Conservation (phyloP, 2,888 invertebrate genomes). For the Piscicola geometra region DNA sequence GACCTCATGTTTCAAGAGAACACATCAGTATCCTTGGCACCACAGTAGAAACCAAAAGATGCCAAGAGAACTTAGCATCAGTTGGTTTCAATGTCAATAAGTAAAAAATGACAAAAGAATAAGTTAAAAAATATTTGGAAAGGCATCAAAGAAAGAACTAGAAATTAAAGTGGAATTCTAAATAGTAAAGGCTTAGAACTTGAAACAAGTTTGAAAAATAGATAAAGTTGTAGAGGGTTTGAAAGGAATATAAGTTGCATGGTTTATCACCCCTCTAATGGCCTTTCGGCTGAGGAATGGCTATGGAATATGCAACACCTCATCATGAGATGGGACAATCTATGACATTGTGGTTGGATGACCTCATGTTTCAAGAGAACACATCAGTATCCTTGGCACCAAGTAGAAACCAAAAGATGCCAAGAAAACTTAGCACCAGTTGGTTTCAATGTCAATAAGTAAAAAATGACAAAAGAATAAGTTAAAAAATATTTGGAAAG, state of each 20-base stretch:
- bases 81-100: not conserved
- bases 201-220: too few species aligned
- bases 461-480: constrained; percentile 45
- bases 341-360: constrained; percentile 49
- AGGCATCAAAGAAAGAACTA: constrained; percentile 40
- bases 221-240: too few species aligned
- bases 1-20: constrained; percentile 37
- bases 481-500: constrained; percentile 47
- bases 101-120: not conserved
- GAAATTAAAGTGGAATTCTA: too few species aligned
- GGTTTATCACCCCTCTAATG: constrained; percentile 48
- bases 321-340: constrained; percentile 43
- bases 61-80: not conserved
- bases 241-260: constrained; percentile 46
- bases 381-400: not conserved
- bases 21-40: not conserved
- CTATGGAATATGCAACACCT: constrained; percentile 49
- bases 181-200: too few species aligned
- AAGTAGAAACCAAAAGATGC: not conserved
- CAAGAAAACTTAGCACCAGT: not conserved
- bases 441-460: not conserved
- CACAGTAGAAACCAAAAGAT: not conserved
- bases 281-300: constrained; percentile 45
- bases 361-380: constrained; percentile 30
- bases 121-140: not conserved